Evolutionary conservation across 2,888 invertebrate genomes (phyloP), one percentile per base, ranked within the genome.

Genomic region (Amblyjoppa proteus): DNA sequence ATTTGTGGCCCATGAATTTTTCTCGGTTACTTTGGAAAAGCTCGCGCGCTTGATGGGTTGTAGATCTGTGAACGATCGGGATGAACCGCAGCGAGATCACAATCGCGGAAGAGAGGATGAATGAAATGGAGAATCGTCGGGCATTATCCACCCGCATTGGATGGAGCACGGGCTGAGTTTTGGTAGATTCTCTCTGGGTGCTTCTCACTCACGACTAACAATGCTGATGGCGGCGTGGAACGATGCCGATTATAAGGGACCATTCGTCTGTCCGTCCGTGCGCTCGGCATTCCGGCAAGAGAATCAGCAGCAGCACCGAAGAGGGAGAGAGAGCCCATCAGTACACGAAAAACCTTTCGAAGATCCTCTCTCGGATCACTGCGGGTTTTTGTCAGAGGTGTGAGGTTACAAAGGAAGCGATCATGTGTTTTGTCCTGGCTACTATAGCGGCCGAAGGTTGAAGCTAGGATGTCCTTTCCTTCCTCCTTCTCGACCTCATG

Each of bases 331-430:
- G 56, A 25, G 77, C 73, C 83, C 56, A 61, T 80, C 80, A 41
- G 76, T 87, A 87, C 85, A 79, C 81, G 87, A 85, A 87, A 88
- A 90, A 91, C 87, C 89, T 90, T 89, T 89, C 88, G 88, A 81
- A 86, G 81, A 85, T 84, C 84, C 66, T 80, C 80, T 80, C 80
- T 73, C 87, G 78, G 87, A 86, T 90, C 85, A 90, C 83, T 78
- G 87, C 85, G 89, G 88, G 88, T 90, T 91, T 83, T 93, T 92
- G 91, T 92, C 81, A 87, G 83, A 93, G 93, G 93, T 93, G 93
- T 92, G 93, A 93, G 91, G 89, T 92, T 93, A 93, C 93, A 93
- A 93, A 91, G 86, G 88, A 89, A 87, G 88, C 90, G 92, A 91
- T 92, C 92, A 89, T 90, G 88, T 89, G 90, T 93, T 92, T 91